Conservation (phyloP, 2,113 vertebrate species). For the Myxocyprinus asiaticus region DNA sequence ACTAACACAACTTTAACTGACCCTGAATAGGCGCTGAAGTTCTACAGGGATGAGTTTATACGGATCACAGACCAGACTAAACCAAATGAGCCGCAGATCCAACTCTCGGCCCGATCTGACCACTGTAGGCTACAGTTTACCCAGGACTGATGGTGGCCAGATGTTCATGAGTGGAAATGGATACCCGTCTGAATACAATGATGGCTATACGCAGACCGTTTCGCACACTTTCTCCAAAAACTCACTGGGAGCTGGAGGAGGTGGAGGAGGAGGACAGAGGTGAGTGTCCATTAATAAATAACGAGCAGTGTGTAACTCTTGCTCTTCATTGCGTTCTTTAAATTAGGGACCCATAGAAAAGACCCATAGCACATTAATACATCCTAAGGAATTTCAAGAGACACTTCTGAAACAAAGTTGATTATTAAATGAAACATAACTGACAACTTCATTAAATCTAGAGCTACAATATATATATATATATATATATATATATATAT, state of each 20-base stretch:
- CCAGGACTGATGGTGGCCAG: conserved; percentile 43
- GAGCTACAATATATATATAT: too few species aligned
- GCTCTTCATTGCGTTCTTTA: too few species aligned
- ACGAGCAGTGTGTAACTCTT: too few species aligned
- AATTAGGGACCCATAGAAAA: too few species aligned
- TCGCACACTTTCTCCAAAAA: conserved; percentile 45
- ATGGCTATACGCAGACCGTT: conserved; percentile 31
- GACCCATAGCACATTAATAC: too few species aligned
- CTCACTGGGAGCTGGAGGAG: conserved; percentile 49
- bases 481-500: too few species aligned
- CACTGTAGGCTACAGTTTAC: conserved; percentile 13
- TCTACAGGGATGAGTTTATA: conserved; percentile 60
- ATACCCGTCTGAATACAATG: conserved; percentile 28
- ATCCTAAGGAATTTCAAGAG: too few species aligned
- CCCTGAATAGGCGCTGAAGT: neutral
- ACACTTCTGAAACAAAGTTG: too few species aligned
- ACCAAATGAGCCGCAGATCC: conserved; percentile 52
- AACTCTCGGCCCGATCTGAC: conserved; percentile 67
- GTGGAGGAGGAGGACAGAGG: conserved; percentile 47
- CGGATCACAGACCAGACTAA: conserved; percentile 57
- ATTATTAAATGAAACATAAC: too few species aligned
- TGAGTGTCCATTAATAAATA: neutral
- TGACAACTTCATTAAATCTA: too few species aligned
- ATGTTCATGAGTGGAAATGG: neutral
- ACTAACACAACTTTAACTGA: neutral